Percentiles rank a stretch among this genome's conserved stretches.
phyloP scores from a whole-genome alignment of 2,797 vertebrate species.

The Alcedo atthis region DNA sequence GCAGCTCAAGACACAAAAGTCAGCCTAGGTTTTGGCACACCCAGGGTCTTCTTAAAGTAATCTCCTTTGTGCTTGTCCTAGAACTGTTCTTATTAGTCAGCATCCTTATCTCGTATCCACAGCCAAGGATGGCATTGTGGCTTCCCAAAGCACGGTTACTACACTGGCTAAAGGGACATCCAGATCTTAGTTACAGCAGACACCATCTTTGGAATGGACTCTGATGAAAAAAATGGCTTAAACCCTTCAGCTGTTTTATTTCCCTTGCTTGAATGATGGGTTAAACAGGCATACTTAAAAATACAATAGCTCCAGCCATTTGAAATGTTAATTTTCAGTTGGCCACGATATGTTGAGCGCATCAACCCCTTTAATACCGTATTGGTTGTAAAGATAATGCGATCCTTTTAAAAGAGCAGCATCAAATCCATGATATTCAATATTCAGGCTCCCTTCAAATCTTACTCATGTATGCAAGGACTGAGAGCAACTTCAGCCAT shows the following conservation, averaged over 20 bases:
- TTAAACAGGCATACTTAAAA: slow-evolving; percentile 55
- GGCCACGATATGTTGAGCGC: slow-evolving; percentile 41
- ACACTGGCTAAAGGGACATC: slow-evolving; percentile 42
- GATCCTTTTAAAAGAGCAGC: slow-evolving; percentile 44
- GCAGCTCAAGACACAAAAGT: slow-evolving; percentile 64
- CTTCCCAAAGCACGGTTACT: slow-evolving; percentile 9
- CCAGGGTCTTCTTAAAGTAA: slow-evolving; percentile 59
- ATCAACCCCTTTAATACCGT: slow-evolving; percentile 43
- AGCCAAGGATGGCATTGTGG: slow-evolving; percentile 66
- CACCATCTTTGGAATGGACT: slow-evolving; percentile 65
- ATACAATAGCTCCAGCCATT: slow-evolving; percentile 64
- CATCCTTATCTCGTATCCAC: slow-evolving; percentile 71
- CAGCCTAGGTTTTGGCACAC: slow-evolving; percentile 69
- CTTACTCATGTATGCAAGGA: not conserved
- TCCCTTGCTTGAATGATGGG: slow-evolving; percentile 59
- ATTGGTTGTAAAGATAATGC: slow-evolving; percentile 57
- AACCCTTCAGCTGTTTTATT: slow-evolving; percentile 67
- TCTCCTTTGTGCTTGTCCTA: slow-evolving; percentile 72
- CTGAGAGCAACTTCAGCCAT: not conserved
- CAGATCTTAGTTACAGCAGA: slow-evolving; percentile 71
- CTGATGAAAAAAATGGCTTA: slow-evolving; percentile 21
- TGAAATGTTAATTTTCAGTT: slow-evolving; percentile 71
- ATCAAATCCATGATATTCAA: not conserved
- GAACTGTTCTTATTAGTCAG: slow-evolving; percentile 63
- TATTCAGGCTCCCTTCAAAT: slow-evolving; percentile 10